Evolutionary conservation across 2,888 invertebrate species (phyloP).

Genomic region (Clanis bilineata): DNA sequence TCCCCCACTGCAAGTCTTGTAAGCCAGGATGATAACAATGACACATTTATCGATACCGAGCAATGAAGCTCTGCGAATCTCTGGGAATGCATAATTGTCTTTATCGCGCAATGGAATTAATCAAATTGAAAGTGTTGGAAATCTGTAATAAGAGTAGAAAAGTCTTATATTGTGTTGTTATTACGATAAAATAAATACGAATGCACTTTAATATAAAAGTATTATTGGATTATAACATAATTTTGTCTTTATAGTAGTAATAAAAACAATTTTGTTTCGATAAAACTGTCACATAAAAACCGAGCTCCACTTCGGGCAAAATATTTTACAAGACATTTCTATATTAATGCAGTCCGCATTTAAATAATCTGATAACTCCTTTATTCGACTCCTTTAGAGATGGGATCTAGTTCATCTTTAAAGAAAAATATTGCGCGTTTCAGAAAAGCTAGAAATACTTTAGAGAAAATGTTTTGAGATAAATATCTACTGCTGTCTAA

Average conservation of each 20-base stretch:
- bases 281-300: neutral
- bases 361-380: neutral
- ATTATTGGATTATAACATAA: neutral
- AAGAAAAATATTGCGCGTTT: neutral
- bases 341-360: neutral
- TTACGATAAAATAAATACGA: too few species aligned
- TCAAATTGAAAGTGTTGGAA: too few species aligned
- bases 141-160: too few species aligned
- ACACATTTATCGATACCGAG: too few species aligned
- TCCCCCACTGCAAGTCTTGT: too few species aligned
- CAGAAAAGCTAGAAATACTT: neutral
- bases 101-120: too few species aligned
- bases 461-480: neutral
- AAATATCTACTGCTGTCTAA: neutral
- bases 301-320: neutral
- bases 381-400: neutral
- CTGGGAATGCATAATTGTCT: too few species aligned
- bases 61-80: too few species aligned
- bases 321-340: neutral
- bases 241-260: too few species aligned
- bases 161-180: too few species aligned
- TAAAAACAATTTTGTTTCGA: neutral
- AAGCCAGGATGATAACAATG: too few species aligned
- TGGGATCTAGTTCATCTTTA: neutral
- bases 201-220: neutral